Percentiles rank a stretch among this genome's conserved stretches.
Conservation (phyloP, 2,113 vertebrate species). For the Centropristis striata region DNA sequence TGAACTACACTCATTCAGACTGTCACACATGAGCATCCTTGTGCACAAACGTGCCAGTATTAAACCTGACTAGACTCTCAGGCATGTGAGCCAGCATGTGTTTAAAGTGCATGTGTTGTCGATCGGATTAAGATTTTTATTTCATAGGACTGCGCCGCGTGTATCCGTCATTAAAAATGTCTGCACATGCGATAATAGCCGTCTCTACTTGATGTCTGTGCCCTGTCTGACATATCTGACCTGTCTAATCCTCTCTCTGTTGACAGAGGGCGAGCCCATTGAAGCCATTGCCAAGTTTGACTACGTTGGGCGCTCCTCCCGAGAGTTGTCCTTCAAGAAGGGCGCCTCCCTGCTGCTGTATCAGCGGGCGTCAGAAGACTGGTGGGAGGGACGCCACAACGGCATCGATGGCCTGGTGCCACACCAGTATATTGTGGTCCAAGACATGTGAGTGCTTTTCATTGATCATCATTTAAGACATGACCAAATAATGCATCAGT, state of each 20-base stretch:
- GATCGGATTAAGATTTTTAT: background rate
- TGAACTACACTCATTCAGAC: conserved; percentile 26
- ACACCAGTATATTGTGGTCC: conserved; percentile 99
- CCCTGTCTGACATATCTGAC: conserved; percentile 46
- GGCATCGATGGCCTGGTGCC: conserved; percentile 97
- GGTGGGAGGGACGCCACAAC: conserved; percentile 99
- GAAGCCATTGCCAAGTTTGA: conserved; percentile 99
- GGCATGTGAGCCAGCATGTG: background rate
- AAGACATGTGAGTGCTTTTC: conserved; percentile 93
- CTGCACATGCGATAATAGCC: background rate
- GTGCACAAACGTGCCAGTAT: conserved; percentile 20
- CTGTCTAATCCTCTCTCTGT: conserved; percentile 54
- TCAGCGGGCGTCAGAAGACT: conserved; percentile 97
- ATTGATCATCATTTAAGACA: background rate
- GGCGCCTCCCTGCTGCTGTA: conserved; percentile 97
- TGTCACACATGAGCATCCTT: background rate
- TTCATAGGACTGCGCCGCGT: background rate
- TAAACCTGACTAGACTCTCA: background rate
- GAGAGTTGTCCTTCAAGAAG: conserved; percentile 98
- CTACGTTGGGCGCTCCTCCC: conserved; percentile 94
- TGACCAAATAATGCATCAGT: background rate
- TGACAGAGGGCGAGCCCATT: conserved; percentile 95
- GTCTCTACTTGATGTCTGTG: conserved; percentile 22
- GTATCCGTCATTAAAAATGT: conserved; percentile 9
- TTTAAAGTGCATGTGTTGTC: conserved; percentile 9